These are phyloP conservation scores for Rapana venosa DNA, from an alignment of 2,888 invertebrate species.

Conservation along the genomic window DNA sequence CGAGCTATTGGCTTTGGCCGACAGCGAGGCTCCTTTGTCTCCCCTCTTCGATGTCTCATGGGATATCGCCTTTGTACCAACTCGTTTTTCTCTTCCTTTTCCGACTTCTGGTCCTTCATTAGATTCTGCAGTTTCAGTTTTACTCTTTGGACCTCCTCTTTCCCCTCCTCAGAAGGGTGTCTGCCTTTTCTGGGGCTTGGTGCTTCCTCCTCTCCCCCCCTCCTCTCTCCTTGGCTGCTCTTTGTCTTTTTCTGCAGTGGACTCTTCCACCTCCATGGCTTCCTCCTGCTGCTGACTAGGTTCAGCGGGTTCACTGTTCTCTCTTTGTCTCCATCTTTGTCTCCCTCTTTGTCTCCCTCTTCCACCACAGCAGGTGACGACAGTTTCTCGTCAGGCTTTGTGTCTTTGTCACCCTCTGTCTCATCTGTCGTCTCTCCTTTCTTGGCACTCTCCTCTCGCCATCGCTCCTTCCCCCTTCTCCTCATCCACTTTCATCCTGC, in stretches of 20 bases:
- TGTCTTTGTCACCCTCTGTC: neutral
- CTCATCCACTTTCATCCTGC: neutral
- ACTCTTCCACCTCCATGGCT: neutral
- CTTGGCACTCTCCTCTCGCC: neutral
- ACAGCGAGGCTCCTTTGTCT: slow-evolving; percentile 29
- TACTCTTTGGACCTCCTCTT: neutral
- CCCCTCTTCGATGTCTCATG: neutral
- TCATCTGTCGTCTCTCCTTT: neutral
- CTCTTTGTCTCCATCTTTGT: neutral
- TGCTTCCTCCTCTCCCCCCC: neutral
- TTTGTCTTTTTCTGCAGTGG: neutral
- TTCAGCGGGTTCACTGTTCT: neutral
- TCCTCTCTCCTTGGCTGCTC: neutral
- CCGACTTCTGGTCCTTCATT: neutral
- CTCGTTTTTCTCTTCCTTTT: slow-evolving; percentile 31
- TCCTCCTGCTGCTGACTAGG: neutral
- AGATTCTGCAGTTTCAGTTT: neutral
- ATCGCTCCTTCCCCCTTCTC: neutral
- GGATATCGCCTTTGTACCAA: neutral
- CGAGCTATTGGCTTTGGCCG: neutral
- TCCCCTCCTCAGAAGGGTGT: neutral
- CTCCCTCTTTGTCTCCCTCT: neutral
- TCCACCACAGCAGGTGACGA: neutral
- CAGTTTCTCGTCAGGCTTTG: neutral
- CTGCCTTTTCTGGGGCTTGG: neutral